Percentiles rank a stretch among this genome's conserved stretches.
phyloP scores from a whole-genome alignment of 2,113 vertebrate species.

The Lepus europaeus region DNA sequence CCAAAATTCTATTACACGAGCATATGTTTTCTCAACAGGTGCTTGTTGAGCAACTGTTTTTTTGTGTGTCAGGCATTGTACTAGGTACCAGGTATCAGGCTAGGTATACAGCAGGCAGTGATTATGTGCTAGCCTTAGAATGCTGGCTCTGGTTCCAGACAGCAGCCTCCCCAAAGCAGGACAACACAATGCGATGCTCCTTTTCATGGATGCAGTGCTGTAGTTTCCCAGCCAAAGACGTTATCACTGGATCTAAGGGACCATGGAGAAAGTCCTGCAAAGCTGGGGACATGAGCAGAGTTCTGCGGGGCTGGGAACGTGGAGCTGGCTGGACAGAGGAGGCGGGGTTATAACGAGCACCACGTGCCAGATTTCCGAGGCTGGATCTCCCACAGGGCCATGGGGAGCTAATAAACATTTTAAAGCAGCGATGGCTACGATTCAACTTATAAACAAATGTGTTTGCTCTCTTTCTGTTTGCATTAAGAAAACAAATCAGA shows the following conservation, averaged over 20 bases:
- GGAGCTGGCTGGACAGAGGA: neutral
- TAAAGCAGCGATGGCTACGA: slow-evolving; percentile 1
- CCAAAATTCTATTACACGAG: neutral
- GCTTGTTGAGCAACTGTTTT: slow-evolving; percentile 26
- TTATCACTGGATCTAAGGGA: neutral
- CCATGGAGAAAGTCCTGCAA: neutral
- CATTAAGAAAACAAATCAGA: neutral
- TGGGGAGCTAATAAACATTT: neutral
- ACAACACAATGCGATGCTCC: neutral
- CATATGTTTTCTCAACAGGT: neutral
- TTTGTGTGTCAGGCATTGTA: neutral
- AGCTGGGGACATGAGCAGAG: neutral
- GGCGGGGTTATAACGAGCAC: neutral
- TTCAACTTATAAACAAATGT: slow-evolving; percentile 44
- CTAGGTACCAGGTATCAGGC: neutral
- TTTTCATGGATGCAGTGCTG: neutral
- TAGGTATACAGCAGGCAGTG: neutral
- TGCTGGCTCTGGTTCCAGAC: neutral
- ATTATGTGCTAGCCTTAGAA: neutral
- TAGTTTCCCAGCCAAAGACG: neutral
- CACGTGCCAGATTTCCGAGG: neutral
- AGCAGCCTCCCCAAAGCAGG: neutral
- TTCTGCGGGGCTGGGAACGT: neutral
- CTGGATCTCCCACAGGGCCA: neutral
- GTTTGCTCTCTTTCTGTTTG: neutral